Percentiles rank a stretch among this genome's conserved stretches.
Evolutionary conservation across 2,888 invertebrate species (phyloP).

Genomic region (Pseudococcus viburni): DNA sequence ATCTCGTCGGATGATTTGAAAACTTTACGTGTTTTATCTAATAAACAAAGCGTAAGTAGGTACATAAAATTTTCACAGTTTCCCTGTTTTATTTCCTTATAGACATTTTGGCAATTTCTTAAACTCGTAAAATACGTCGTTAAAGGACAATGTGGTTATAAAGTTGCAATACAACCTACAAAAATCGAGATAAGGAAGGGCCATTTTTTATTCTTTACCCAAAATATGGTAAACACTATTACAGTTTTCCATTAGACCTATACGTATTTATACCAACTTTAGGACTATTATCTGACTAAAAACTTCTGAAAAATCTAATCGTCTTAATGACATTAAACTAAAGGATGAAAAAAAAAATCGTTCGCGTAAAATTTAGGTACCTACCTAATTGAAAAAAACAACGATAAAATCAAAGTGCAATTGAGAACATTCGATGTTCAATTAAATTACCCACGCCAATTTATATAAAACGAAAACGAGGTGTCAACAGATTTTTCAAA

Average conservation of each 20-base stretch:
- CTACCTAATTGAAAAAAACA: no score
- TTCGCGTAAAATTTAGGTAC: no score
- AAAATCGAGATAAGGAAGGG: not conserved
- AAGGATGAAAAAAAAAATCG: no score
- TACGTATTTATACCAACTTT: not conserved
- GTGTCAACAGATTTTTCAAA: not conserved
- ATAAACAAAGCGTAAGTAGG: not conserved
- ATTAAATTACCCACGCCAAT: no score
- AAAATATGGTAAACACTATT: not conserved
- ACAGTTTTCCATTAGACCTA: not conserved
- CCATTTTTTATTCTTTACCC: not conserved
- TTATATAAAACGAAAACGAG: no score
- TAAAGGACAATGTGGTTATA: not conserved
- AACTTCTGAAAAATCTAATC: constrained; percentile 7
- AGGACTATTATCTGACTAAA: not conserved
- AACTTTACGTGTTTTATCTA: not conserved
- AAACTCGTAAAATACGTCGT: not conserved
- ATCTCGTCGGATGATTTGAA: not conserved
- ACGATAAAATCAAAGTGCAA: no score
- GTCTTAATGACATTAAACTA: no score
- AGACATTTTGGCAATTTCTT: not conserved
- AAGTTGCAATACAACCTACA: not conserved
- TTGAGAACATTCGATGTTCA: no score
- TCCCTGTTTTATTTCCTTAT: not conserved
- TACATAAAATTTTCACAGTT: not conserved